Conservation (phyloP, 2,888 invertebrate species). For the Tetropium fuscum region DNA sequence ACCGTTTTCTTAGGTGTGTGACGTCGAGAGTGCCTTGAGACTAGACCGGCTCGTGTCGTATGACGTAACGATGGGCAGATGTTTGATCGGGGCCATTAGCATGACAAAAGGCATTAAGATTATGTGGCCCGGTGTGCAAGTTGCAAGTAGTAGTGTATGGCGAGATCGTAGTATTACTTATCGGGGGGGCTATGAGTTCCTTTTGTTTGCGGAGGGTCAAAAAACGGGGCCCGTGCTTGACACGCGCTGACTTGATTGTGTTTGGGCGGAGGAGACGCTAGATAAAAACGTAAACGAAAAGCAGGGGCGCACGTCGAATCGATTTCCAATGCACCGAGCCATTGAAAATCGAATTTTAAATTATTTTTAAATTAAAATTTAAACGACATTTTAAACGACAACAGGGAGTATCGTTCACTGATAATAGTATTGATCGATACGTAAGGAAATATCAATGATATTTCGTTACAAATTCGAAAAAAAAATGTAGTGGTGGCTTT, state of each 20-base stretch:
- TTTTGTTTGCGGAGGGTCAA: slow-evolving; percentile 63
- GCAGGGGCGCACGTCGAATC: slow-evolving; percentile 59
- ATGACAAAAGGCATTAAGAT: slow-evolving; percentile 66
- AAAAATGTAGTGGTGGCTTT: too few species aligned
- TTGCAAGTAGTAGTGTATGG: slow-evolving; percentile 45
- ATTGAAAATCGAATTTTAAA: too few species aligned
- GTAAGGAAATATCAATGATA: too few species aligned
- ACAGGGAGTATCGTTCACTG: too few species aligned
- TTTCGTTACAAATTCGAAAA: too few species aligned
- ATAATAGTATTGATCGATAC: too few species aligned
- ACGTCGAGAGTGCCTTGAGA: slow-evolving; percentile 55
- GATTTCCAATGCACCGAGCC: too few species aligned
- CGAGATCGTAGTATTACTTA: slow-evolving; percentile 55
- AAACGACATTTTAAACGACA: too few species aligned
- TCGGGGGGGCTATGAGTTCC: slow-evolving; percentile 61
- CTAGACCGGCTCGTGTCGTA: slow-evolving; percentile 50
- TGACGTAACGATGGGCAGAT: slow-evolving; percentile 59
- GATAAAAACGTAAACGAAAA: slow-evolving; percentile 59
- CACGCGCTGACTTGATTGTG: slow-evolving; percentile 64
- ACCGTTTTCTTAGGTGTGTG: slow-evolving; percentile 61
- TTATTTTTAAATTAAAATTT: too few species aligned
- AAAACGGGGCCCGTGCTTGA: slow-evolving; percentile 65
- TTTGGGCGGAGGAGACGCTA: slow-evolving; percentile 58
- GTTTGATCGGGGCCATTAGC: slow-evolving; percentile 59
- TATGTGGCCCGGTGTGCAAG: slow-evolving; percentile 63